Evolutionary conservation across 2,888 invertebrate species (phyloP), one percentile per base, ranked within the genome.

Genomic region (Philereme transversata): DNA sequence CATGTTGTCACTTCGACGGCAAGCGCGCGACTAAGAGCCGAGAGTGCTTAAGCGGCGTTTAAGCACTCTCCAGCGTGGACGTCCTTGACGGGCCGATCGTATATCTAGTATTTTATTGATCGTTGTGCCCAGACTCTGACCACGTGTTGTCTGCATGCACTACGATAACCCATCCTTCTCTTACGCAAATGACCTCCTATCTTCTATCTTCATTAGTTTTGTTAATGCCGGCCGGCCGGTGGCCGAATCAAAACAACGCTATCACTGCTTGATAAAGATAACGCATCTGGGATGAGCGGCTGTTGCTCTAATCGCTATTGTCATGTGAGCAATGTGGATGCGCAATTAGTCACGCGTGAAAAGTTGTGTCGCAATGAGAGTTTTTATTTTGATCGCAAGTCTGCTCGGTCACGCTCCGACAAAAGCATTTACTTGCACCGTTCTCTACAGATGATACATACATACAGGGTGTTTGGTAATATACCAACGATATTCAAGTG

Each of bases 91-190:
- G n/a, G n/a, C n/a, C n/a, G n/a, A n/a, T n/a, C n/a, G n/a, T n/a
- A n/a, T n/a, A n/a, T n/a, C n/a, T n/a, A n/a, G n/a, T n/a, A n/a
- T n/a, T n/a, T n/a, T n/a, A n/a, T n/a, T n/a, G n/a, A n/a, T n/a
- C n/a, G n/a, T n/a, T n/a, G n/a, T 54, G 48, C 45, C 62, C 67
- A 46, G 22, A 48, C 51, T 35, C 33, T 35, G 51, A 71, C 67
- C 79, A 85, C 84, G 83, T 79, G 80, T 70, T 76, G 70, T 60
- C 74, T 70, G 81, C 79, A 77, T 83, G 82, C 67, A 64, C 65
- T 69, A 84, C 83, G 86, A 72, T 78, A 70, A 53, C 71, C 73
- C 67, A 70, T 79, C 78, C 69, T 75, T 43, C 65, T 77, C 76
- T 65, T 66, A 72, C 78, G 64, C 64, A 56, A 36, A 49, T 56